Conservation (phyloP, 2,113 vertebrate species). For the Gallinago jamesoni region DNA sequence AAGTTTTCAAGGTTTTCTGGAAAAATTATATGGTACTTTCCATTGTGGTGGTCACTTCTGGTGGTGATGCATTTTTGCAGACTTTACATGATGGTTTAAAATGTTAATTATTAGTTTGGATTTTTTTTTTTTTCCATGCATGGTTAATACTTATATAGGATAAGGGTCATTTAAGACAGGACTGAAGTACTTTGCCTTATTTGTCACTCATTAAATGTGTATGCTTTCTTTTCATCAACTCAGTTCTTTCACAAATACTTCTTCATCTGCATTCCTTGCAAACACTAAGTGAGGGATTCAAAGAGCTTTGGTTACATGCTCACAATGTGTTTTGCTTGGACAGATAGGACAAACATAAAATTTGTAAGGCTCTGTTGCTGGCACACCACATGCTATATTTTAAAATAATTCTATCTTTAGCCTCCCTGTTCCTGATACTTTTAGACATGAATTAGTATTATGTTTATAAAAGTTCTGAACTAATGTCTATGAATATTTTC, state of each 20-base stretch:
- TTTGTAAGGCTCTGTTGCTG: not conserved
- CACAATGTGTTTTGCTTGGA: conserved; percentile 38
- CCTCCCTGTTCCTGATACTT: not conserved
- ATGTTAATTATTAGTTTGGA: not conserved
- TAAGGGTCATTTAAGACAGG: not conserved
- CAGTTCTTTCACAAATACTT: not conserved
- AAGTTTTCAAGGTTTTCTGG: not conserved
- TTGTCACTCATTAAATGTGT: not conserved
- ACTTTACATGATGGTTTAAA: not conserved
- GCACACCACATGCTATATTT: conserved; percentile 16
- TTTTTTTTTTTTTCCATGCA: not conserved
- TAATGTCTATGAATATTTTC: conserved; percentile 29
- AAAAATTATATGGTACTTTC: not conserved
- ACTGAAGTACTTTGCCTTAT: not conserved
- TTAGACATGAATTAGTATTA: conserved; percentile 18
- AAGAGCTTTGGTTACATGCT: conserved; percentile 23
- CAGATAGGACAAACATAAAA: conserved; percentile 43
- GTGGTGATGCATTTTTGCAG: not conserved
- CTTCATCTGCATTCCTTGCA: not conserved
- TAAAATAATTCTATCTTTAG: conserved; percentile 19
- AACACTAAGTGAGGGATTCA: not conserved
- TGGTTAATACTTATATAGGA: not conserved
- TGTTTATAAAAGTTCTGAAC: conserved; percentile 41
- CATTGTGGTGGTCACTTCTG: not conserved
- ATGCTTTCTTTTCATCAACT: not conserved